These are phyloP conservation scores for Trypoxylon attenuatum DNA, from an alignment of 2,888 invertebrate species.

Conservation along the genomic window DNA sequence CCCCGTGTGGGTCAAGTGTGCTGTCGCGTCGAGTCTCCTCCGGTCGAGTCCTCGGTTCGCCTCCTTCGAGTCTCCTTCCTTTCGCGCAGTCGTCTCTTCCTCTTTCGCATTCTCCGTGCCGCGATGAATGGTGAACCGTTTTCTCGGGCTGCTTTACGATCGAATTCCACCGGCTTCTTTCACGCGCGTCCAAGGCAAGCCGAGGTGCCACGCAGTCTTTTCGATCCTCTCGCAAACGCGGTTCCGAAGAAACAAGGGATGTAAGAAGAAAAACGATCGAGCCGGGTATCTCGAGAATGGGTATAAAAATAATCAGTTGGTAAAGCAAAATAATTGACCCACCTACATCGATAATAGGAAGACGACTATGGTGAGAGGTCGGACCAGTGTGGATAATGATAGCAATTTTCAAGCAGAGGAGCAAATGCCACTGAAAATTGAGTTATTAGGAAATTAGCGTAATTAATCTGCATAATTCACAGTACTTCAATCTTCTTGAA, in stretches of 20 bases:
- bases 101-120: not conserved
- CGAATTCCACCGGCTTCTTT: conserved; percentile 43
- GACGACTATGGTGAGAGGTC: conserved; percentile 57
- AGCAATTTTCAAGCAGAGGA: conserved; percentile 56
- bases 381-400: conserved; percentile 47
- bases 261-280: not conserved
- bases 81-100: not conserved
- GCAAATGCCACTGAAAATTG: conserved; percentile 63
- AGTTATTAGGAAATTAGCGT: conserved; percentile 67
- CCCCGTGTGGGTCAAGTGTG: conserved; percentile 1
- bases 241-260: conserved; percentile 2
- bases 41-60: not conserved
- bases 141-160: conserved; percentile 44
- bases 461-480: too few relatives aligned
- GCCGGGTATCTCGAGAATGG: conserved; percentile 4
- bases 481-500: too few relatives aligned
- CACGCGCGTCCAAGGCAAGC: conserved; percentile 11
- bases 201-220: conserved; percentile 1
- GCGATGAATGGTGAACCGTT: conserved; percentile 39
- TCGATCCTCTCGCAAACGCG: not conserved
- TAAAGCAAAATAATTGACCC: conserved; percentile 20
- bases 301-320: not conserved
- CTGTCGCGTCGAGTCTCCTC: conserved; percentile 3
- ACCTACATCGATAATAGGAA: conserved; percentile 58
- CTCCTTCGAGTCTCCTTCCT: not conserved